These are phyloP conservation scores for Halcyon smyrnensis DNA, from an alignment of 2,797 vertebrate species.

Conservation along the genomic window DNA sequence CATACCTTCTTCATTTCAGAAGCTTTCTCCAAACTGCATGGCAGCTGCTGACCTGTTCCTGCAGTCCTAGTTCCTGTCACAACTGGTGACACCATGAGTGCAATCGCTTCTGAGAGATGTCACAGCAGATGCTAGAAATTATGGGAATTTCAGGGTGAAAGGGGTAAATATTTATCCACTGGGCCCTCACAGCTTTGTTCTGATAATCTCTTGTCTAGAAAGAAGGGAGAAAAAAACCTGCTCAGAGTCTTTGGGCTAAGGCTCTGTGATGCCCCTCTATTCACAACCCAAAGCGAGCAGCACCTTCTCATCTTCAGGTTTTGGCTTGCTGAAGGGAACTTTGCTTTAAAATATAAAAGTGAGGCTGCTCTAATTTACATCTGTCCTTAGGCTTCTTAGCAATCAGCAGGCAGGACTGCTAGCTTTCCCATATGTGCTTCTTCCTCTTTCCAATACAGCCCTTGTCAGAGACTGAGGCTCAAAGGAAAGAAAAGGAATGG, in stretches of 20 bases:
- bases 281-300: neutral
- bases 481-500: neutral
- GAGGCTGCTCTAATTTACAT: conserved; percentile 30
- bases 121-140: neutral
- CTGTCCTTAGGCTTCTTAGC: conserved; percentile 12
- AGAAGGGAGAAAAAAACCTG: neutral
- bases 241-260: neutral
- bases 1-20: neutral
- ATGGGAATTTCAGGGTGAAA: neutral
- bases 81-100: neutral
- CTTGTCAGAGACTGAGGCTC: neutral
- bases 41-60: neutral
- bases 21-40: neutral
- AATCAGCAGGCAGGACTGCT: neutral
- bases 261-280: neutral
- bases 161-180: fast-evolving
- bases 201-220: neutral
- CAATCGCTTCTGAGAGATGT: neutral
- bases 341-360: neutral
- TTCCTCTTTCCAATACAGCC: neutral
- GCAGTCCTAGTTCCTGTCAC: neutral
- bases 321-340: neutral
- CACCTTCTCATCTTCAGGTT: neutral
- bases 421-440: conserved; percentile 15
- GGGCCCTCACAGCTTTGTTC: neutral